Base-by-base conservation (phyloP, 2,888 invertebrate genomes). In the Nemurella pictetii region DNA sequence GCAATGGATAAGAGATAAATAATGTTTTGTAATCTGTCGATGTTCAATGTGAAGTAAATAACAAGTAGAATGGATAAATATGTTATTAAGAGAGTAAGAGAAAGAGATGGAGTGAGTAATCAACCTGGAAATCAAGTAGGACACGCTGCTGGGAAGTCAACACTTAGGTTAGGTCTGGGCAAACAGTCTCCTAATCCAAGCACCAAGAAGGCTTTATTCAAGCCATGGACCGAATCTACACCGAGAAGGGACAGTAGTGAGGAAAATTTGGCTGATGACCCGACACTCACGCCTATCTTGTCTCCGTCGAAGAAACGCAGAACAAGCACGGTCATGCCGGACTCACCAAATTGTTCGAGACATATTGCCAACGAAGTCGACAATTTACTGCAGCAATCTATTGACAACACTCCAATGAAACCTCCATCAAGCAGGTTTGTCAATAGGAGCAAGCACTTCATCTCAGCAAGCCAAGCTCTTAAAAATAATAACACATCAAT, bases 91-190 rank as follows among this genome's bases (percentile, higher is more conserved):
- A 55, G 20, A 55, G 55, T 12, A 20, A 55, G 15, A 55, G 55
- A 55, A 20, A 55, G 20, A 12, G 55, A 55, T 20, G 20, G 55
- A 20, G 15, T 2, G 20, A 55, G 20, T 55, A 55, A 2, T 55
- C 5, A 35, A 35, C 9, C 55, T 7, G 55, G 55, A 55, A 55
- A 20, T 15, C 55, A 55, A 55, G 20, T 7, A 7, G 12, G 20
- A 20, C 9, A 55, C 20, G 55, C 12, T 2, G 9, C 55, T 55
- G 55, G 15, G 20, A 75, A 28, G 15, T 3, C 75, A 75, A 25
- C 75, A 75, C 75, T 75, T 75, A 75, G 75, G 75, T 75, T 75
- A 75, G 75, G 75, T 75, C 15, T 75, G 26, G 75, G 75, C n/a
- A 75, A 27, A 27, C 26, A 75, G 12, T 75, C 75, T 75, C 75